A percentile compares a stretch with the other conserved stretches of the same genome.
phyloP scores from a whole-genome alignment of 2,888 invertebrate species.

The Neoitamus cyanurus region DNA sequence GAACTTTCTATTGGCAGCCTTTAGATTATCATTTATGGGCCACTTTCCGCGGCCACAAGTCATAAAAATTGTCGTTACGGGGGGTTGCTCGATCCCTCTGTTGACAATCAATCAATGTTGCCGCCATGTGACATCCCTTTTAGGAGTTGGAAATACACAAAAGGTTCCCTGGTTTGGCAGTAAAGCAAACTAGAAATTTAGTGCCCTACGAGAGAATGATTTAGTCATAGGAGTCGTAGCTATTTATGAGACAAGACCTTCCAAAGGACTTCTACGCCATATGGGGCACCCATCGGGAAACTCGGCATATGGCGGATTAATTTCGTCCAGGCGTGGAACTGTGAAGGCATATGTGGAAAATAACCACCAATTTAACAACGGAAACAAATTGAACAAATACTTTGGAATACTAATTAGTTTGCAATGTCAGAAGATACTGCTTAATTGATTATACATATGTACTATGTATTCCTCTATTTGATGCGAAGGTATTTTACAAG shows the following conservation, averaged over 20 bases:
- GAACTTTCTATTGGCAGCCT: background rate
- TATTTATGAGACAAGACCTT: background rate
- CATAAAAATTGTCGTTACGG: constrained; percentile 15
- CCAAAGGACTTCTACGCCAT: background rate
- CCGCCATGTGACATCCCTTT: background rate
- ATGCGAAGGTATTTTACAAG: too few relatives aligned
- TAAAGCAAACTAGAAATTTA: background rate
- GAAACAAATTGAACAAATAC: too few relatives aligned
- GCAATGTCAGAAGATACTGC: too few relatives aligned
- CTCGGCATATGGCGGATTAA: too few relatives aligned
- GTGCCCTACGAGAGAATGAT: background rate
- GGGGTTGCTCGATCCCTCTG: background rate
- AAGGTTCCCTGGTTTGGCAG: background rate
- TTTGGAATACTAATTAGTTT: too few relatives aligned
- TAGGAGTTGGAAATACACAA: background rate
- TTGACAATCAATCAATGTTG: background rate
- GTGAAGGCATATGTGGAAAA: too few relatives aligned
- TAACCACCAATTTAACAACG: too few relatives aligned
- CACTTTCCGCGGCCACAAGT: background rate
- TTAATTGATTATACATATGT: too few relatives aligned
- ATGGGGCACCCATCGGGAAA: too few relatives aligned
- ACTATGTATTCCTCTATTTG: too few relatives aligned
- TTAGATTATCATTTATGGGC: background rate
- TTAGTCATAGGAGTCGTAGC: background rate
- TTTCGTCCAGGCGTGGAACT: too few relatives aligned